Percentiles rank a stretch among this genome's conserved stretches.
phyloP scores from a whole-genome alignment of 2,113 vertebrate genomes.

The Ranitomeya variabilis region DNA sequence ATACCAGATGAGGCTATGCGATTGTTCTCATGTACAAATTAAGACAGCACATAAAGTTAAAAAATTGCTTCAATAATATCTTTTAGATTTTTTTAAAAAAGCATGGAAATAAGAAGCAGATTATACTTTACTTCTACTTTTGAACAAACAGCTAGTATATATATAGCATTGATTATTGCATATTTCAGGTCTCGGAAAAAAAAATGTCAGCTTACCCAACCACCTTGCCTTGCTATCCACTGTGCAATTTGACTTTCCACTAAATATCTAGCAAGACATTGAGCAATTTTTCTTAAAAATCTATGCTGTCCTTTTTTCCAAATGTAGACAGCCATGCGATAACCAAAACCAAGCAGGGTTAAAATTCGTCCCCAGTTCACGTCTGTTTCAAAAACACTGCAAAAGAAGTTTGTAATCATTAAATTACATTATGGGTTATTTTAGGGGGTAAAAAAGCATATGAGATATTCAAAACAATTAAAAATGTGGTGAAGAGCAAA shows the following conservation, averaged over 20 bases:
- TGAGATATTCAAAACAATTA: not conserved
- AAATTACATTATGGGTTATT: not conserved
- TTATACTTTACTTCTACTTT: not conserved
- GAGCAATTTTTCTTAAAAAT: slow-evolving; percentile 73
- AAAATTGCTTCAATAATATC: too few relatives aligned
- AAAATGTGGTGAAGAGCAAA: not conserved
- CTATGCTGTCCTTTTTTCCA: slow-evolving; percentile 70
- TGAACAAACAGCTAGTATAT: not conserved
- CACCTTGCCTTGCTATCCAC: slow-evolving; percentile 79
- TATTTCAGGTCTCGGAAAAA: not conserved
- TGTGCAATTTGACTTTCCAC: slow-evolving; percentile 69
- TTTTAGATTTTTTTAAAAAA: too few relatives aligned
- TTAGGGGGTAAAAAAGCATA: not conserved
- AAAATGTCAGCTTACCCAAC: slow-evolving; percentile 74
- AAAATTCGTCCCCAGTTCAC: slow-evolving; percentile 83
- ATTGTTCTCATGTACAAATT: too few relatives aligned
- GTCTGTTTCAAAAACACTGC: slow-evolving; percentile 77
- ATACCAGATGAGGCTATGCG: too few relatives aligned
- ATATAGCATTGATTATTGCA: not conserved
- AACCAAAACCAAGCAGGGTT: slow-evolving; percentile 77
- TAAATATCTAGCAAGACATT: slow-evolving; percentile 67
- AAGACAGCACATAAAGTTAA: too few relatives aligned
- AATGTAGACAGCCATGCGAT: slow-evolving; percentile 79
- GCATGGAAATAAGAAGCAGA: too few relatives aligned
- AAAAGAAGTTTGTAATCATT: not conserved